These are phyloP conservation scores for Bovichtus diacanthus DNA, from an alignment of 2,797 vertebrate species.

Conservation along the genomic window DNA sequence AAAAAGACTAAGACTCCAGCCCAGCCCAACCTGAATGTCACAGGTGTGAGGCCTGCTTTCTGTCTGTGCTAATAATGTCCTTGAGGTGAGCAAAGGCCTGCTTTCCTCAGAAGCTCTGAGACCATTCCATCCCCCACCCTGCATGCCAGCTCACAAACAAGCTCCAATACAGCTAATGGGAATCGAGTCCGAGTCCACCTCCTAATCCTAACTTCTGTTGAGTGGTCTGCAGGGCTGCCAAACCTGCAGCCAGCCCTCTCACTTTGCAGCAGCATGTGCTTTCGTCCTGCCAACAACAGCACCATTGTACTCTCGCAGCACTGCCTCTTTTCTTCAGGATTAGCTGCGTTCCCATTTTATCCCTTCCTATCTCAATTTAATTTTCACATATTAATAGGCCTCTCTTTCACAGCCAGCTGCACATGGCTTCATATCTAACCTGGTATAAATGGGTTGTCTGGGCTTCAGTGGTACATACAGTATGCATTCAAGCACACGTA, in stretches of 20 bases:
- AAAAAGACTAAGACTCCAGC: background rate
- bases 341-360: constrained; percentile 19
- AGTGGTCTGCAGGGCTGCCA: constrained; percentile 46
- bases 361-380: constrained; percentile 8
- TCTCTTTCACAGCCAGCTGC: constrained; percentile 8
- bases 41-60: background rate
- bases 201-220: constrained; percentile 63
- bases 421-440: background rate
- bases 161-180: constrained; percentile 66
- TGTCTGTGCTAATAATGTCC: background rate
- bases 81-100: constrained; percentile 10
- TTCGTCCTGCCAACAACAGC: constrained; percentile 35
- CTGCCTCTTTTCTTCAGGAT: constrained; percentile 38
- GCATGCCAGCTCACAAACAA: constrained; percentile 51
- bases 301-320: constrained; percentile 49
- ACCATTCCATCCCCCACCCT: constrained; percentile 6
- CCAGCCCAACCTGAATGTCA: background rate
- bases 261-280: constrained; percentile 35
- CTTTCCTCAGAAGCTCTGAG: constrained; percentile 3
- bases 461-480: background rate
- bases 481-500: background rate
- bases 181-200: constrained; percentile 62
- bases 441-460: constrained; percentile 7
- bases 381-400: constrained; percentile 2
- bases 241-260: constrained; percentile 17